A percentile compares a stretch with the other conserved stretches of the same genome.
Conservation (phyloP, 2,888 invertebrate genomes). For the Trichacis sp. region DNA sequence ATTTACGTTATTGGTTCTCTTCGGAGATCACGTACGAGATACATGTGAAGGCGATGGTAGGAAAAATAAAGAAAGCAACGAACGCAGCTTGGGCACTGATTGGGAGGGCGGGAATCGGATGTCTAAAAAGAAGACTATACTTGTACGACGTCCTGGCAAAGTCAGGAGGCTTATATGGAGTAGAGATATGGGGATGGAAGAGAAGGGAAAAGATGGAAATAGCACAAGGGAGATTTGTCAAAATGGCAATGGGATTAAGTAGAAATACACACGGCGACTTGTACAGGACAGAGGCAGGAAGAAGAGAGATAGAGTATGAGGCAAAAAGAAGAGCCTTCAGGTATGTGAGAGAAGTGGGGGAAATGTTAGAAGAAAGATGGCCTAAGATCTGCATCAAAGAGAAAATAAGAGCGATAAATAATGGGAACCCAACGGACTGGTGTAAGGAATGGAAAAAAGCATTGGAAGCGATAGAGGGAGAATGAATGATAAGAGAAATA, state of each 20-base stretch:
- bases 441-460: no score
- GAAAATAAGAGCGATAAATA: no score
- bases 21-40: slow-evolving; percentile 1
- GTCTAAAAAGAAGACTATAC: slow-evolving; percentile 11
- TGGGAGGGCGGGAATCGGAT: slow-evolving; percentile 13
- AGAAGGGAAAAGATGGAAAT: slow-evolving; percentile 32
- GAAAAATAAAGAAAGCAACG: slow-evolving; percentile 21
- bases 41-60: slow-evolving; percentile 9
- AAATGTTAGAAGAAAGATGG: slow-evolving; percentile 9
- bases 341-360: neutral
- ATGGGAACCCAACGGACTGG: no score
- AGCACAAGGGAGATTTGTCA: no score
- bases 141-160: slow-evolving; percentile 21
- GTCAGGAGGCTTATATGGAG: no score
- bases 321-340: neutral
- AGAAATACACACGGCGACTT: slow-evolving; percentile 15
- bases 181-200: no score
- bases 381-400: slow-evolving; percentile 9
- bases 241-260: no score
- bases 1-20: slow-evolving; percentile 24
- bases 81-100: slow-evolving; percentile 25
- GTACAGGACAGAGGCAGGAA: neutral
- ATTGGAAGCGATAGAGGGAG: no score
- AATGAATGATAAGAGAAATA: no score
- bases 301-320: neutral